Conservation (phyloP, 2,797 vertebrate species). For the Remorina albescens region DNA sequence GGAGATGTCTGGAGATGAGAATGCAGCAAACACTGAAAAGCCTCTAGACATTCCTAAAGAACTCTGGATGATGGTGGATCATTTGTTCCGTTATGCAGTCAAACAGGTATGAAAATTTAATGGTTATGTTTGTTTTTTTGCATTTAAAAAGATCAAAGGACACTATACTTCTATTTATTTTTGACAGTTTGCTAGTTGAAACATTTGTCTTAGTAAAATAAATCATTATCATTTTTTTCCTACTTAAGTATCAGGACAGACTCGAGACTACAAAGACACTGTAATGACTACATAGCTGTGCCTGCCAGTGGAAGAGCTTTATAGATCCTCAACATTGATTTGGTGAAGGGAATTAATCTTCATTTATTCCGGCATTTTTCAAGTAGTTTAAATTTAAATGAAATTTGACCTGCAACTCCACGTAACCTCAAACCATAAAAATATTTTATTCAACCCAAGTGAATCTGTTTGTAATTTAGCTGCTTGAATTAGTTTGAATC, state of each 20-base stretch:
- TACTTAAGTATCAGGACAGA: too few relatives aligned
- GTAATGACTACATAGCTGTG: constrained; percentile 12
- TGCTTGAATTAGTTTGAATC: background rate
- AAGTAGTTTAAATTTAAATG: constrained; percentile 4
- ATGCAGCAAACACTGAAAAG: constrained; percentile 78
- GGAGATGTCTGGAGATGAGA: constrained; percentile 74
- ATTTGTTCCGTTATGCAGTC: constrained; percentile 90
- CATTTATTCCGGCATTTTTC: constrained; percentile 3
- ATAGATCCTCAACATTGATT: constrained; percentile 9
- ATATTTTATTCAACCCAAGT: background rate
- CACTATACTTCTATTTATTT: background rate
- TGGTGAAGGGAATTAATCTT: constrained; percentile 4
- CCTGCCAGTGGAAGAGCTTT: background rate
- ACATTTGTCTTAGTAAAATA: background rate
- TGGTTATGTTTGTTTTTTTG: background rate
- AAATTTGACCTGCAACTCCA: background rate
- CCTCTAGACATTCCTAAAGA: constrained; percentile 95
- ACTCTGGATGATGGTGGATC: constrained; percentile 97
- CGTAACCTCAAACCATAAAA: background rate
- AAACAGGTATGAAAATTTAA: constrained; percentile 87
- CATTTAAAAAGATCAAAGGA: constrained; percentile 10
- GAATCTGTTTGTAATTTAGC: background rate
- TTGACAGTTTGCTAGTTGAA: background rate
- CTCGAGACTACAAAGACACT: constrained; percentile 1
- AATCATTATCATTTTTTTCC: too few relatives aligned